Evolutionary conservation across 2,113 vertebrate genomes (phyloP).

Genomic region (Burhinus bistriatus): DNA sequence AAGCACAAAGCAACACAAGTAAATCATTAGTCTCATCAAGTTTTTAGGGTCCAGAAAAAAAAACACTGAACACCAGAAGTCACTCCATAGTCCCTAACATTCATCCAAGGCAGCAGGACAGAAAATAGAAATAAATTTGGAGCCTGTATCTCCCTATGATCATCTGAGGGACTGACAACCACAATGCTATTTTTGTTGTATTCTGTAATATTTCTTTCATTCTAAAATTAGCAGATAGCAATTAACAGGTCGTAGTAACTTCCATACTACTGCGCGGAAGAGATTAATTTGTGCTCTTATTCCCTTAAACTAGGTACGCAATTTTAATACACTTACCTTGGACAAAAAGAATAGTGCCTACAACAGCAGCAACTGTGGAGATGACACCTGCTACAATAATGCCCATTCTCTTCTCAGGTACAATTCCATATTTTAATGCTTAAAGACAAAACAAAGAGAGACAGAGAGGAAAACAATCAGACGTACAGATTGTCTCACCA

Average conservation of each 20-base stretch:
- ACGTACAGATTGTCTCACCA: not conserved
- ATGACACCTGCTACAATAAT: slow-evolving; percentile 28
- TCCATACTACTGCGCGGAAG: not conserved
- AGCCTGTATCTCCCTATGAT: not conserved
- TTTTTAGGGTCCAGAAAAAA: not conserved
- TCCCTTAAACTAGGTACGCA: not conserved
- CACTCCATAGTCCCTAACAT: not conserved
- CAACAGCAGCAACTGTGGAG: not conserved
- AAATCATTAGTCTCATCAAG: not conserved
- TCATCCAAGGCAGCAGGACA: not conserved
- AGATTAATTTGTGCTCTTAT: not conserved
- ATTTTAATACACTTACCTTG: slow-evolving; percentile 61
- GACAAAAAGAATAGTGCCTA: slow-evolving; percentile 66
- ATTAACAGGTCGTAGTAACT: not conserved
- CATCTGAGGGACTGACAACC: not conserved
- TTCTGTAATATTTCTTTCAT: not conserved
- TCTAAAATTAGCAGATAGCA: not conserved
- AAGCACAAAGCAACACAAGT: not conserved
- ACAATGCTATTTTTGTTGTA: not conserved
- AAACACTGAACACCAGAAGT: not conserved
- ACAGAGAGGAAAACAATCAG: slow-evolving; percentile 15
- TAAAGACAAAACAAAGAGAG: slow-evolving; percentile 42
- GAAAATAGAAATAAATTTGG: not conserved
- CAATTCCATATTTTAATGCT: slow-evolving; percentile 67
- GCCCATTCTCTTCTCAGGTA: slow-evolving; percentile 26